Conservation (phyloP, 2,113 vertebrate genomes). For the Crotalus horridus region DNA sequence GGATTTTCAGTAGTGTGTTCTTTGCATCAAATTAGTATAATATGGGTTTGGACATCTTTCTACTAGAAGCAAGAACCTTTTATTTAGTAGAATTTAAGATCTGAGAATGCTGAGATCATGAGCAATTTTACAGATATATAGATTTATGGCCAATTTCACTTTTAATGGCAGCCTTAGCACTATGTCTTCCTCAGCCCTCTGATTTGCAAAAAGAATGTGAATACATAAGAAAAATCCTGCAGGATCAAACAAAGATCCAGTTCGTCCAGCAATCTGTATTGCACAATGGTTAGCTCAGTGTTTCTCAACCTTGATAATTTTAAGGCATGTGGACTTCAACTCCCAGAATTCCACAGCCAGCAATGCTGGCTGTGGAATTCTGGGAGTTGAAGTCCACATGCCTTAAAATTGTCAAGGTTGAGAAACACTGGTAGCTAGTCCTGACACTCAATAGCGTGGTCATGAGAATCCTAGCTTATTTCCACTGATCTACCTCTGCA, state of each 20-base stretch:
- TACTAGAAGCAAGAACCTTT: not conserved
- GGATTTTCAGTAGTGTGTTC: slow-evolving; percentile 60
- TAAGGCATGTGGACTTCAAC: too few species aligned
- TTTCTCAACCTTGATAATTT: too few species aligned
- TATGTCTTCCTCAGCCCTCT: not conserved
- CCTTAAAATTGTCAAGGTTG: too few species aligned
- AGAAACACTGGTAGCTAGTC: too few species aligned
- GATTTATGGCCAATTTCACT: not conserved
- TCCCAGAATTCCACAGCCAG: too few species aligned
- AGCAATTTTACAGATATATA: not conserved
- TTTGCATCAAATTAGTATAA: slow-evolving; percentile 43
- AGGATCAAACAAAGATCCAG: not conserved
- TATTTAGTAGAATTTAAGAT: not conserved
- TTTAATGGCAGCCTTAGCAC: not conserved
- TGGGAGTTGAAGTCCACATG: too few species aligned
- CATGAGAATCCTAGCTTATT: too few species aligned
- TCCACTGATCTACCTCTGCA: too few species aligned
- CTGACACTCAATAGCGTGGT: too few species aligned
- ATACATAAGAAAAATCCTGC: not conserved
- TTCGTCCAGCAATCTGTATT: not conserved
- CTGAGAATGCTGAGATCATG: not conserved
- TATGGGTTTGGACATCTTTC: not conserved
- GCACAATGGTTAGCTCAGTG: not conserved
- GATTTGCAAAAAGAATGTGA: not conserved
- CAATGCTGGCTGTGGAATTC: too few species aligned